Base-by-base conservation (phyloP, 2,888 invertebrate genomes). In the Acleris emargana region DNA sequence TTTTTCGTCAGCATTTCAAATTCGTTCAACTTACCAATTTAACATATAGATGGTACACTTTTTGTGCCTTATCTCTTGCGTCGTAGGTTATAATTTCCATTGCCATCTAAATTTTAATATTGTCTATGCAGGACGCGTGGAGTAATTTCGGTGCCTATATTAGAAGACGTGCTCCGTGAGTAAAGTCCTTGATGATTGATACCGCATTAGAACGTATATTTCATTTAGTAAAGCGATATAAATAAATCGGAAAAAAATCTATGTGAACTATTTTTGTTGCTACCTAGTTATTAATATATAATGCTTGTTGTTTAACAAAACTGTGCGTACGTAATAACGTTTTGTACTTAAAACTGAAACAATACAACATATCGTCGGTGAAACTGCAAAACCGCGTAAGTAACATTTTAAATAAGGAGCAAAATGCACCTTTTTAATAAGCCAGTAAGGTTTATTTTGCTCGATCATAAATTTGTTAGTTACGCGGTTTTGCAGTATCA, bases 81-180 rank as follows among this genome's bases (percentile, higher is more conserved):
- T 3, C 32, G 22, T 45, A 61, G 57, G 57, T 51, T 55, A 32
- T 45, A 55, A 55, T 52, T 6, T 66, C 18, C 11, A 20, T 51
- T 28, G 51, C n/a, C 17, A 38, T 6, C 55, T 20, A 51, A 25
- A 45, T 47, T 64, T 66, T 47, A 55, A 61, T 57, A 61, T 61
- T 61, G 60, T 66, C 60, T 61, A 66, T 66, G 66, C 66, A 57
- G 45, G 57, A 66, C 51, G 57, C 66, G 66, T 66, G 51, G 47
- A 61, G 66, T 66, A 61, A 66, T 61, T 66, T 66, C 38, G 59
- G 43, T 51, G 51, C 60, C 61, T 61, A 61, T 66, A 61, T 66
- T 61, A 66, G 55, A 55, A 61, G 66, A 55, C 45, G 51, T 64
- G 60, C 57, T 38, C 28, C 57, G 66, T 32, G 66, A 60, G 50